Base-by-base conservation (phyloP, 2,113 vertebrate genomes). In the Tretioscincus oriximinensis region DNA sequence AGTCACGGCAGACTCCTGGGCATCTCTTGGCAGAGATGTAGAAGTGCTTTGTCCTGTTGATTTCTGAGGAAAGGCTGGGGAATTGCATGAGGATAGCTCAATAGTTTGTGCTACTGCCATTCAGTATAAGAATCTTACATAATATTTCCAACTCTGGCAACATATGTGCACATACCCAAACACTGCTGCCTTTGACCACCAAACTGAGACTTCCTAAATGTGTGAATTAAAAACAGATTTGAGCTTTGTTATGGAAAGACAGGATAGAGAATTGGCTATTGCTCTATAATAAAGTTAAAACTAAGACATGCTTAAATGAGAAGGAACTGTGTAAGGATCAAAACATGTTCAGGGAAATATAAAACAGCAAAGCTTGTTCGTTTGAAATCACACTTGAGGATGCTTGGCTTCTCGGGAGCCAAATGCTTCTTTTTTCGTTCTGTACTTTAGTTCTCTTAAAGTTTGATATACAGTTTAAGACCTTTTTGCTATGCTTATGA, bases 321-420 rank as follows among this genome's bases (percentile, higher is more conserved):
- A 58, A 77, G 4, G 49, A 77, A 66, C 18, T 51, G 26, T 49
- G 26, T 49, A 29, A n/a, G 51, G 49, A 24, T 78, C 77, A 7
- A 70, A 41, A 41, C 51, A 41, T 45, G 69, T 41, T 58, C 51
- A 60, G 24, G 58, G 58, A 76, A 63, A 41, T 22, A 45, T 45
- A 76, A 45, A 61, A 8, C 35, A 35, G 58, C 29, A 60, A 41
- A 82, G 83, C 64, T 71, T 86, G 66, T 82, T 77, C 70, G 90
- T 77, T 49, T 0, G 81, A 73, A 84, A 64, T 73, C 29, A 86
- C 88, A 83, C 81, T 84, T 81, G 72, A 86, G 77, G 21, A 77
- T 83, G 67, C 76, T 81, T 83, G 89, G 75, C 41, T 89, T 89
- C 81, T 92, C 89, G 82, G 90, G 87, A 90, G 81, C 75, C 31